These are phyloP conservation scores for Acomys russatus DNA, from an alignment of 2,797 vertebrate species.

Conservation along the genomic window DNA sequence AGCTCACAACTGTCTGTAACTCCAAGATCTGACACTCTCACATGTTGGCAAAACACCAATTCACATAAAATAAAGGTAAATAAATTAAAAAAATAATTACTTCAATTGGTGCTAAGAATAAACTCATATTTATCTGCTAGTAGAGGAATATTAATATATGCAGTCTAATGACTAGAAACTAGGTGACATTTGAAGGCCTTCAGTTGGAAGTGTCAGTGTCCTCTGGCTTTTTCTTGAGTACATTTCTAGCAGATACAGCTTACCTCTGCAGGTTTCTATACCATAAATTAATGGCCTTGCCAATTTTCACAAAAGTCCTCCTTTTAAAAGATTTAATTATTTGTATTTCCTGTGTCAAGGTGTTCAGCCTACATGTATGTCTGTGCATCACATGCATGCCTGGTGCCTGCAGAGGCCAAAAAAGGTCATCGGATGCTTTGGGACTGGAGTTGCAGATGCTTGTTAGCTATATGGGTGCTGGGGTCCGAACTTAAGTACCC, in stretches of 20 bases:
- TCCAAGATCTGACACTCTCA: too few species aligned
- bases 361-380: background rate
- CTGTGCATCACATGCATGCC: background rate
- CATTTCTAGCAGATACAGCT: background rate
- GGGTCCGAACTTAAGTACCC: background rate
- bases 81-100: too few species aligned
- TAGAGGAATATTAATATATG: slow-evolving; percentile 35
- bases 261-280: background rate
- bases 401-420: background rate
- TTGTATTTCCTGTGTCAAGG: background rate
- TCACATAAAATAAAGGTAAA: too few species aligned
- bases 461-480: background rate
- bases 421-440: background rate
- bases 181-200: background rate
- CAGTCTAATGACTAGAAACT: background rate
- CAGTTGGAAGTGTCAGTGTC: background rate
- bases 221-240: background rate
- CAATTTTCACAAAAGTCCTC: background rate
- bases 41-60: too few species aligned
- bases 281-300: background rate
- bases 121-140: slow-evolving; percentile 48
- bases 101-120: background rate
- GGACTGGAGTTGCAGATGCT: background rate
- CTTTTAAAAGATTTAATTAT: background rate
- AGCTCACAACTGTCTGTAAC: too few species aligned